phyloP scores from a whole-genome alignment of 2,797 vertebrate genomes.

The Adelosebastes latens region DNA sequence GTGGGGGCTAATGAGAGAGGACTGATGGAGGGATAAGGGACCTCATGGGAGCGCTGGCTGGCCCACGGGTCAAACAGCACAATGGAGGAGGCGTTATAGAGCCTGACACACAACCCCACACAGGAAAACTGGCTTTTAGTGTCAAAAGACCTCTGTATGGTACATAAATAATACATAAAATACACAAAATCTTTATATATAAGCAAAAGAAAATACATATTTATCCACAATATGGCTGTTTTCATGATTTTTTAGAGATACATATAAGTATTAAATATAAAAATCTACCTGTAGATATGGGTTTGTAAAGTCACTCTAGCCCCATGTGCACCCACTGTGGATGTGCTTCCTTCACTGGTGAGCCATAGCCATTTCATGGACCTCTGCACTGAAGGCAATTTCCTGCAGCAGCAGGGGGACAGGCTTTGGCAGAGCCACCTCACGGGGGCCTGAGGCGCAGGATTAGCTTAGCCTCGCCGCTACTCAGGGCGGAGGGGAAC shows the following conservation, averaged over 20 bases:
- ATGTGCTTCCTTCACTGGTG: constrained; percentile 38
- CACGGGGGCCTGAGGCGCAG: constrained; percentile 74
- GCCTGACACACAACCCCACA: constrained; percentile 71
- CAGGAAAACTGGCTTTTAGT: constrained; percentile 73
- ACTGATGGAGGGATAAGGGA: constrained; percentile 80
- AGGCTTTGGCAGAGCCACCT: constrained; percentile 79
- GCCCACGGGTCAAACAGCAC: constrained; percentile 78
- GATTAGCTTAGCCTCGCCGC: constrained; percentile 80
- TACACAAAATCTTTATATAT: constrained; percentile 5
- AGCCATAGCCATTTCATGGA: constrained; percentile 74
- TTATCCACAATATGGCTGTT: not conserved
- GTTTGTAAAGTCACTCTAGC: constrained; percentile 34
- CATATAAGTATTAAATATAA: not conserved
- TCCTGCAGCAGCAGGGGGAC: constrained; percentile 84
- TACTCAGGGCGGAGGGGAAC: constrained; percentile 77
- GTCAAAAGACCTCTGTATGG: constrained; percentile 53
- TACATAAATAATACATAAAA: constrained; percentile 62
- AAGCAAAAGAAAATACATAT: not conserved
- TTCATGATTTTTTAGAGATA: not conserved
- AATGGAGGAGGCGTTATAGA: constrained; percentile 78
- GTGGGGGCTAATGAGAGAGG: constrained; percentile 80
- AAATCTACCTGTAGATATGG: constrained; percentile 56
- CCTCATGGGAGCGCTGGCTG: constrained; percentile 73
- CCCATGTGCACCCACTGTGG: constrained; percentile 32
- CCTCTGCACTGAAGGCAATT: constrained; percentile 83